phyloP scores from a whole-genome alignment of 2,888 invertebrate species.

The Aproaerema taeniolella region DNA sequence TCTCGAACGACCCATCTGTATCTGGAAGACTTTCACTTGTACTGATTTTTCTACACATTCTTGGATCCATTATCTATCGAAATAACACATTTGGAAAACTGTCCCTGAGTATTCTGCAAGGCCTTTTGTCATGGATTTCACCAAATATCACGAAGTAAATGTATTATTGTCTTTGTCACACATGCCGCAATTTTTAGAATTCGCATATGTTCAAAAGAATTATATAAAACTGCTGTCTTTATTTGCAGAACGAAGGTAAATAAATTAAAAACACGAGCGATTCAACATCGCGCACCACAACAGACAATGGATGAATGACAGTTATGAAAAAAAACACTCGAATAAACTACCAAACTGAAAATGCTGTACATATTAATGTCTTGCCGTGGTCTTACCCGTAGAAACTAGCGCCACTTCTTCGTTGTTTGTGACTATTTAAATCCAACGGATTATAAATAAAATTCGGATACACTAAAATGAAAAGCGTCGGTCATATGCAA shows the following conservation, averaged over 20 bases:
- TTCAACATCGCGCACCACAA: slow-evolving; percentile 16
- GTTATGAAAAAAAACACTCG: neutral
- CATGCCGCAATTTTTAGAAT: slow-evolving; percentile 42
- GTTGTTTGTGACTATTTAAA: no score
- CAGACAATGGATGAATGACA: slow-evolving; percentile 11
- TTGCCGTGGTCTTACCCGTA: no score
- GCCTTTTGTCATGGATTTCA: slow-evolving; percentile 54
- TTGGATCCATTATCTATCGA: slow-evolving; percentile 76
- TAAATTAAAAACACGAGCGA: slow-evolving; percentile 29
- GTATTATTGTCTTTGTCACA: slow-evolving; percentile 31
- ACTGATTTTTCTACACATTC: slow-evolving; percentile 76
- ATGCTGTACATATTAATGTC: no score
- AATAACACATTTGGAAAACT: slow-evolving; percentile 70
- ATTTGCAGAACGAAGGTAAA: slow-evolving; percentile 46
- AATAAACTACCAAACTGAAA: no score
- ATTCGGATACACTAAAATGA: no score
- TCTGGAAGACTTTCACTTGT: slow-evolving; percentile 75
- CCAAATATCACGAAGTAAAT: slow-evolving; percentile 39
- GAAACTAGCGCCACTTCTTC: no score
- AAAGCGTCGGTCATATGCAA: no score
- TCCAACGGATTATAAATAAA: no score
- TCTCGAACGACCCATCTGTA: slow-evolving; percentile 60
- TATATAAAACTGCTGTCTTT: slow-evolving; percentile 40
- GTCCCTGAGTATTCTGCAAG: slow-evolving; percentile 56
- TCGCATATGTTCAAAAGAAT: slow-evolving; percentile 31